phyloP scores from a whole-genome alignment of 2,888 invertebrate genomes.

The Ectemnius lituratus region DNA sequence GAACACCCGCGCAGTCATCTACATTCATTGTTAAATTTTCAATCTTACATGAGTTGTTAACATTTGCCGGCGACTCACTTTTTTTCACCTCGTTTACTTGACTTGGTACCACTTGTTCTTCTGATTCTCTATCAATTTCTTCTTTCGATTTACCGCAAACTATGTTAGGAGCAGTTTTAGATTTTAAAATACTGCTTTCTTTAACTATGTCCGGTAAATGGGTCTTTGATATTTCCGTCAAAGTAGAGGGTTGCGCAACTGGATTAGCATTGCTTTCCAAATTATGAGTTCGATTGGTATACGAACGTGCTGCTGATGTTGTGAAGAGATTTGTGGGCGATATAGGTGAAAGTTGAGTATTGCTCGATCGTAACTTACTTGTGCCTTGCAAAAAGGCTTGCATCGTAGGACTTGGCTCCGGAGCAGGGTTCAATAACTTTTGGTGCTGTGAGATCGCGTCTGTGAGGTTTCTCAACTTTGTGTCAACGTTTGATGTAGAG shows the following conservation, averaged over 20 bases:
- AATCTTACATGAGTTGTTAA: constrained; percentile 22
- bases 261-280: constrained; percentile 32
- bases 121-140: constrained; percentile 29
- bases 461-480: constrained; percentile 90
- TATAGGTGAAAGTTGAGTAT: constrained; percentile 69
- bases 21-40: constrained; percentile 18
- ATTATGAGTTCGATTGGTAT: constrained; percentile 35
- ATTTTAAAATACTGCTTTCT: constrained; percentile 72
- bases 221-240: constrained; percentile 55
- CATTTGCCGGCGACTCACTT: constrained; percentile 21
- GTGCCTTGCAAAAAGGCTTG: constrained; percentile 83
- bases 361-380: constrained; percentile 69
- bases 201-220: constrained; percentile 74
- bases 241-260: constrained; percentile 35
- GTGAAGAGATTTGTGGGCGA: constrained; percentile 66
- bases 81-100: constrained; percentile 24
- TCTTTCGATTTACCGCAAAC: constrained; percentile 53
- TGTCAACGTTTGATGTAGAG: constrained; percentile 90
- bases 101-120: constrained; percentile 46
- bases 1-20: constrained; percentile 57
- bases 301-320: constrained; percentile 24
- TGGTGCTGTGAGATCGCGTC: constrained; percentile 93
- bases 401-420: constrained; percentile 84
- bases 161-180: constrained; percentile 71
- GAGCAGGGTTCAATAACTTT: constrained; percentile 89